A percentile compares a stretch with the other conserved stretches of the same genome.
These are phyloP conservation scores for Piezodorus guildinii DNA, from an alignment of 1,140 invertebrate species.

Conservation along the genomic window DNA sequence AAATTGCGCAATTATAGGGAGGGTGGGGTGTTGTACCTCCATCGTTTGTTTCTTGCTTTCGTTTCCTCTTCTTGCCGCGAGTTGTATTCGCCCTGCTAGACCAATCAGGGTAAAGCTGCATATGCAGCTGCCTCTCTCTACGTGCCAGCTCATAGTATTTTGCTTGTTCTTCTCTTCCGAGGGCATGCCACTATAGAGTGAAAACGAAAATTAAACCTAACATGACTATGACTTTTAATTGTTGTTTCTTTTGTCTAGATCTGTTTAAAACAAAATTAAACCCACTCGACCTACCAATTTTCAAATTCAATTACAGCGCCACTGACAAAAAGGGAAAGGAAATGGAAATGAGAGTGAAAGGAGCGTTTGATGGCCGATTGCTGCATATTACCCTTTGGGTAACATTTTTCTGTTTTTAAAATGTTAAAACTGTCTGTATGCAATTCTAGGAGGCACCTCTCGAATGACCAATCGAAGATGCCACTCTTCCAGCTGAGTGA, in stretches of 20 bases:
- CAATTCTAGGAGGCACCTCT: conserved; percentile 17
- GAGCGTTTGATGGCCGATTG: conserved; percentile 26
- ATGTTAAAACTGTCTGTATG: not conserved
- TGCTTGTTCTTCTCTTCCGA: conserved; percentile 95
- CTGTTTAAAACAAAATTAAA: conserved; percentile 17
- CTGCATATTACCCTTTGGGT: conserved; percentile 1
- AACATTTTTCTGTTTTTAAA: conserved; percentile 4
- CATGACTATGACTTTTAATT: not conserved
- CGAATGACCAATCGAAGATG: conserved; percentile 20
- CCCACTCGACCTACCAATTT: conserved; percentile 1
- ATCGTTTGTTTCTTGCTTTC: conserved; percentile 95
- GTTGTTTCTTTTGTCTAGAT: conserved; percentile 3
- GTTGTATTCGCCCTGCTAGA: conserved; percentile 94
- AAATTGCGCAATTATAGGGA: conserved; percentile 17
- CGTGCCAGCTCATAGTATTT: conserved; percentile 99
- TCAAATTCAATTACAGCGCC: not conserved
- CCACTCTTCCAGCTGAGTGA: conserved; percentile 6
- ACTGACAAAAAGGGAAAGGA: conserved; percentile 13
- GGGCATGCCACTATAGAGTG: conserved; percentile 82
- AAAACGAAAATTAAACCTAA: conserved; percentile 14
- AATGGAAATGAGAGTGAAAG: conserved; percentile 20
- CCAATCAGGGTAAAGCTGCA: conserved; percentile 99
- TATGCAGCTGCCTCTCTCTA: conserved; percentile 94
- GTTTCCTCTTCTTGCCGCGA: conserved; percentile 97
- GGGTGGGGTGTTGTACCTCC: conserved; percentile 53